Evolutionary conservation across 2,888 invertebrate genomes (phyloP).

Genomic region (Micropterix aruncella): DNA sequence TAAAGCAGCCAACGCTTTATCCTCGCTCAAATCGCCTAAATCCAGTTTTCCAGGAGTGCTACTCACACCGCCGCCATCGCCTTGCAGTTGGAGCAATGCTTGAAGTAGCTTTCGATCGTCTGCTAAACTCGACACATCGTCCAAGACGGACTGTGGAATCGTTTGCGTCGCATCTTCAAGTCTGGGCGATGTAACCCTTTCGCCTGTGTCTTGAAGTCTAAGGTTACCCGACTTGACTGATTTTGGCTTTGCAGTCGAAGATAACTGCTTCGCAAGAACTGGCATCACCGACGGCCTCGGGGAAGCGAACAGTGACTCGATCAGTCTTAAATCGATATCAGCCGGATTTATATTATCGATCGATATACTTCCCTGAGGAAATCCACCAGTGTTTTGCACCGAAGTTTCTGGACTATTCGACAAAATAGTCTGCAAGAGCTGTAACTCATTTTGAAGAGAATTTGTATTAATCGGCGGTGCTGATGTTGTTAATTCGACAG

Average conservation of each 20-base stretch:
- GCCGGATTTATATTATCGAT: conserved; percentile 6
- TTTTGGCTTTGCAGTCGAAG: conserved; percentile 14
- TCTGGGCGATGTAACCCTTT: conserved; percentile 17
- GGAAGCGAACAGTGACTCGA: not conserved
- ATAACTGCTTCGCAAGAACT: not conserved
- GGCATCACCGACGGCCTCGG: not conserved
- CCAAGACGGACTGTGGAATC: conserved; percentile 18
- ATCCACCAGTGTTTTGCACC: conserved; percentile 2
- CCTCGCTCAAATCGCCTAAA: conserved; percentile 29
- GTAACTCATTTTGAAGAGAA: conserved; percentile 15
- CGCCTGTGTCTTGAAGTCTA: conserved; percentile 15
- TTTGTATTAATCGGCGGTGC: conserved; percentile 12
- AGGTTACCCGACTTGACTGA: conserved; percentile 14
- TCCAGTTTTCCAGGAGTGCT: conserved; percentile 25
- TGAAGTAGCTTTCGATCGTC: conserved; percentile 33
- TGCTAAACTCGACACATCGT: conserved; percentile 25
- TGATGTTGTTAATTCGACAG: conserved; percentile 15
- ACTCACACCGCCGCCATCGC: conserved; percentile 30
- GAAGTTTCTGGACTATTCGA: conserved; percentile 12
- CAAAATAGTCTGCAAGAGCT: conserved; percentile 15
- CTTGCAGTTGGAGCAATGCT: conserved; percentile 35
- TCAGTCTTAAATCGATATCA: conserved; percentile 2
- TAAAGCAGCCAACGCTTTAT: conserved; percentile 29
- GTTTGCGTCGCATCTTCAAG: conserved; percentile 1
- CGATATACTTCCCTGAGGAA: conserved; percentile 7